Conservation (phyloP, 2,888 invertebrate genomes). For the Mythimna albipuncta region DNA sequence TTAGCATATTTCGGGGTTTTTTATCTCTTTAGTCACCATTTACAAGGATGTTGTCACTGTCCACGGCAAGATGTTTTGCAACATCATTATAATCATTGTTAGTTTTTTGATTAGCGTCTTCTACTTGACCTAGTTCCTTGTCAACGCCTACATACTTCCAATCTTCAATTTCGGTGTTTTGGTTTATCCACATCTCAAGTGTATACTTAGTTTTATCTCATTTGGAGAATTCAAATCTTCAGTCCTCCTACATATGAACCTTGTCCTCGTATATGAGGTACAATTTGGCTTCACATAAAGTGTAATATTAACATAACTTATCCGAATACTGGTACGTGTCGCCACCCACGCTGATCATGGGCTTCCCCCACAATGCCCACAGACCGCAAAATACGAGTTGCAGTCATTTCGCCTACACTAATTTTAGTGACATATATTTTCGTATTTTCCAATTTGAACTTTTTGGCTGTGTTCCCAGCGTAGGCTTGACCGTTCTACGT, state of each 20-base stretch:
- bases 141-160: slow-evolving; percentile 3
- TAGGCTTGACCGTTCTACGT: neutral
- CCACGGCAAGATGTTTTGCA: neutral
- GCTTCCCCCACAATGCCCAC: slow-evolving; percentile 28
- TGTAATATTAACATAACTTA: slow-evolving; percentile 13
- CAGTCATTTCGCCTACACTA: slow-evolving; percentile 31
- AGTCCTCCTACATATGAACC: slow-evolving; percentile 29
- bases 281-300: slow-evolving; percentile 11
- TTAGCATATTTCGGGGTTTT: neutral
- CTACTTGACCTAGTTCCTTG: slow-evolving; percentile 13
- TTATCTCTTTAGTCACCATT: neutral
- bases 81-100: neutral
- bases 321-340: neutral
- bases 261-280: slow-evolving; percentile 26
- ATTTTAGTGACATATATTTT: slow-evolving; percentile 11
- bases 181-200: neutral
- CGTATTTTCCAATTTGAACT: slow-evolving; percentile 7
- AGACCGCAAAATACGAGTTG: slow-evolving; percentile 27
- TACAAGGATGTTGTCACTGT: neutral
- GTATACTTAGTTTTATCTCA: neutral
- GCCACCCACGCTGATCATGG: slow-evolving; percentile 36
- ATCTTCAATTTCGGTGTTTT: neutral
- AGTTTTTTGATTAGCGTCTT: slow-evolving; percentile 1
- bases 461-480: slow-evolving; percentile 26
- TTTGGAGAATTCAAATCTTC: neutral